A percentile compares a stretch with the other conserved stretches of the same genome.
Conservation (phyloP, 2,888 invertebrate genomes). For the Disparrhopalites patrizii region DNA sequence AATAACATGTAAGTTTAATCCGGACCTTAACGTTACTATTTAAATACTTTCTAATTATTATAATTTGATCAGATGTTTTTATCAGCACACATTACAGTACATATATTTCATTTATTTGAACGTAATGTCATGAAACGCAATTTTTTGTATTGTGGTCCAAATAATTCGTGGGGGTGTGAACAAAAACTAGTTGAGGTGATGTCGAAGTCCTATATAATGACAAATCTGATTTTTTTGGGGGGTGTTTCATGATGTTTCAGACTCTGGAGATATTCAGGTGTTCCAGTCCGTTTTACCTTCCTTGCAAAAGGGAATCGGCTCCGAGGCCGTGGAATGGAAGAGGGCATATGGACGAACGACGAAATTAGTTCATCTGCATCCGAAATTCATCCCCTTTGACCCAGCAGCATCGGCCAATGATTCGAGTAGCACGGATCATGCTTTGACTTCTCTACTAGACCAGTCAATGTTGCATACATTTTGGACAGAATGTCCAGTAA, state of each 20-base stretch:
- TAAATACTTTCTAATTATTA: not conserved
- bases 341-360: slow-evolving; percentile 81
- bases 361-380: slow-evolving; percentile 69
- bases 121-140: too few relatives aligned
- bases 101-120: not conserved
- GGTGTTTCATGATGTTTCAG: too few relatives aligned
- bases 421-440: not conserved
- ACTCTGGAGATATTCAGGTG: slow-evolving; percentile 78
- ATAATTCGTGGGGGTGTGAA: too few relatives aligned
- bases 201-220: too few relatives aligned
- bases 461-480: slow-evolving; percentile 90
- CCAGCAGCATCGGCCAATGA: slow-evolving; percentile 57
- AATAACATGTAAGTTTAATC: slow-evolving; percentile 24
- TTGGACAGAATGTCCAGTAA: slow-evolving; percentile 91
- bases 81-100: too few relatives aligned
- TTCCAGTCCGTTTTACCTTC: slow-evolving; percentile 77
- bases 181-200: too few relatives aligned
- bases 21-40: not conserved
- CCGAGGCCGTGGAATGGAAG: slow-evolving; percentile 87
- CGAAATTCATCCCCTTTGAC: slow-evolving; percentile 45
- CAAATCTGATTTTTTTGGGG: too few relatives aligned
- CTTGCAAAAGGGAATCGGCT: slow-evolving; percentile 72
- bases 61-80: too few relatives aligned
- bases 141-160: too few relatives aligned
- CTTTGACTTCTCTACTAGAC: slow-evolving; percentile 61